A percentile compares a stretch with the other conserved stretches of the same genome.
Conservation (phyloP, 2,797 vertebrate genomes). For the Pagetopsis macropterus region DNA sequence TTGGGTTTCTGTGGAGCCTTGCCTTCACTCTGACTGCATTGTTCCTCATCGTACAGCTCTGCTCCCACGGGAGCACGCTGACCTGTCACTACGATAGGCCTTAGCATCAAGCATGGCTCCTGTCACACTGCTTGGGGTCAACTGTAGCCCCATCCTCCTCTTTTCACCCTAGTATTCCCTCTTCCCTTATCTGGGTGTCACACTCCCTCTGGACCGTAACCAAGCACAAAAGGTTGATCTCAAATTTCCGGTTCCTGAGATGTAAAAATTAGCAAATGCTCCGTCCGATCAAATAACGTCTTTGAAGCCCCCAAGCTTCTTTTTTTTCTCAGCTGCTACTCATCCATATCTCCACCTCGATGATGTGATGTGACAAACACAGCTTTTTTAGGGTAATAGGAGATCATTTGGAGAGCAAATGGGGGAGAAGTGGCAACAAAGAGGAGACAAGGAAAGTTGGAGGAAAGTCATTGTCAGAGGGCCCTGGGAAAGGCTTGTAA, state of each 20-base stretch:
- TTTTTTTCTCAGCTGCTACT: conserved; percentile 32
- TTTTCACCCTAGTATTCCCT: conserved; percentile 68
- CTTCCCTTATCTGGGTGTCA: conserved; percentile 60
- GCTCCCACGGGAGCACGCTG: conserved; percentile 57
- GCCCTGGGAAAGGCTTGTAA: conserved; percentile 76
- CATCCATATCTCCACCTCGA: conserved; percentile 11
- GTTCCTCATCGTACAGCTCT: conserved; percentile 48
- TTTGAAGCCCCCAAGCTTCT: conserved; percentile 56
- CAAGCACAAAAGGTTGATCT: conserved; percentile 75
- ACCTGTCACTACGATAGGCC: conserved; percentile 34
- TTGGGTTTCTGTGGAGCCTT: conserved; percentile 55
- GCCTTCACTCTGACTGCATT: conserved; percentile 54
- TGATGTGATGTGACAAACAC: conserved; percentile 66
- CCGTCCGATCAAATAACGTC: conserved; percentile 69
- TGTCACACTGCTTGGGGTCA: conserved; percentile 63
- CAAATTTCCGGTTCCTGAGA: conserved; percentile 80
- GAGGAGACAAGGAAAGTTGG: conserved; percentile 46
- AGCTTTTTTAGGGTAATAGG: conserved; percentile 72
- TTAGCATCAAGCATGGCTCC: conserved; percentile 54
- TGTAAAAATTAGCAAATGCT: conserved; percentile 77
- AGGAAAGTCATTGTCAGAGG: conserved; percentile 67
- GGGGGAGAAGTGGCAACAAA: conserved; percentile 57
- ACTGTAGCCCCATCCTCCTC: conserved; percentile 41
- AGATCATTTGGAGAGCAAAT: conserved; percentile 66
- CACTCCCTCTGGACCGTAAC: conserved; percentile 61